phyloP scores from a whole-genome alignment of 1,140 invertebrate genomes.

The Physella acuta region DNA sequence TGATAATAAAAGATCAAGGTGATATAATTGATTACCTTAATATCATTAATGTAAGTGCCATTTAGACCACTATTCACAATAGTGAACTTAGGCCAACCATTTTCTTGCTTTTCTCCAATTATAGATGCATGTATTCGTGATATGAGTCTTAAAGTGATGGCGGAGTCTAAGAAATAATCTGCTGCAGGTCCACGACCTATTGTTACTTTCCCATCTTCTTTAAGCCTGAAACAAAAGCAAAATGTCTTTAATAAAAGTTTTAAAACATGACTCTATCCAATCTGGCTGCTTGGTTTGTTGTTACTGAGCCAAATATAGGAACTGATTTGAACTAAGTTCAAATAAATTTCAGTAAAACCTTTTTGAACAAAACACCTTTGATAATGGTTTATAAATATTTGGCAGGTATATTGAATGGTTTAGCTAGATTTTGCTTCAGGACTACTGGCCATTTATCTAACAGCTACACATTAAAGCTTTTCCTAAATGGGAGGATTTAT shows the following conservation, averaged over 20 bases:
- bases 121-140: slow-evolving; percentile 22
- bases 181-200: slow-evolving; percentile 16
- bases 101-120: not conserved
- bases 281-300: too few relatives aligned
- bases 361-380: too few relatives aligned
- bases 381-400: too few relatives aligned
- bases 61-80: slow-evolving; percentile 21
- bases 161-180: slow-evolving; percentile 23
- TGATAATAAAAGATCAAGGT: not conserved
- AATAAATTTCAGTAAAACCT: too few relatives aligned
- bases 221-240: slow-evolving; percentile 18
- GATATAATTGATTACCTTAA: slow-evolving; percentile 16
- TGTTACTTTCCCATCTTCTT: slow-evolving; percentile 16
- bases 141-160: slow-evolving; percentile 13
- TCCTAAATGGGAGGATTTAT: too few relatives aligned
- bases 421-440: too few relatives aligned
- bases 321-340: too few relatives aligned
- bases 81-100: slow-evolving; percentile 6
- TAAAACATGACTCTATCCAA: not conserved
- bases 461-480: too few relatives aligned
- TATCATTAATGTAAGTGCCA: slow-evolving; percentile 23
- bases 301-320: too few relatives aligned
- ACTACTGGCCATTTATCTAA: too few relatives aligned
- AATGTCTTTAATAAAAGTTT: not conserved
- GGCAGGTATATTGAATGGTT: too few relatives aligned